Conservation (phyloP, 2,888 invertebrate species). For the Hyposoter dolosus region DNA sequence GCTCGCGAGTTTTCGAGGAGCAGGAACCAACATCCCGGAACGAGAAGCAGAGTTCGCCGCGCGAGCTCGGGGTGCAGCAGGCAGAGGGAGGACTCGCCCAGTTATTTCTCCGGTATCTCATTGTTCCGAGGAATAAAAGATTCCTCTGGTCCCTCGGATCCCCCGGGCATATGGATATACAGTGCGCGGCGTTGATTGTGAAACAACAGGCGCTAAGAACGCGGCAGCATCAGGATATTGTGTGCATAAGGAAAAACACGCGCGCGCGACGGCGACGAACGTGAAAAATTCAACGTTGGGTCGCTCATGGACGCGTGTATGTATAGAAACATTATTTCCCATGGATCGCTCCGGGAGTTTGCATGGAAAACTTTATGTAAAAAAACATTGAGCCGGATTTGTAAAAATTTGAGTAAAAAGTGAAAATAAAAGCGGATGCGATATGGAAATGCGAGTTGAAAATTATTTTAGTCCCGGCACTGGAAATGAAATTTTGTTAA, state of each 20-base stretch:
- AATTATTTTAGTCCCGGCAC: no score
- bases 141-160: background rate
- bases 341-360: background rate
- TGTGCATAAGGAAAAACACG: background rate
- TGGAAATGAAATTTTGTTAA: no score
- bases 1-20: background rate
- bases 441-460: no score
- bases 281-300: background rate
- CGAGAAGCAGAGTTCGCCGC: background rate
- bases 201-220: background rate
- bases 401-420: background rate
- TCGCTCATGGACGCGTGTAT: background rate
- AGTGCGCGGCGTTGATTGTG: background rate
- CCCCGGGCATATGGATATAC: background rate
- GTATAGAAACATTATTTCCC: background rate
- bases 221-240: background rate
- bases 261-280: background rate
- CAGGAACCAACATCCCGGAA: background rate
- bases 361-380: background rate
- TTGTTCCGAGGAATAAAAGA: constrained; percentile 5
- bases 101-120: constrained; percentile 6
- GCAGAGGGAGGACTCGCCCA: background rate
- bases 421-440: background rate
- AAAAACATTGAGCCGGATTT: background rate
- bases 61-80: background rate